Percentiles rank a stretch among this genome's conserved stretches.
Conservation (phyloP, 2,113 vertebrate species). For the Cavia porcellus region DNA sequence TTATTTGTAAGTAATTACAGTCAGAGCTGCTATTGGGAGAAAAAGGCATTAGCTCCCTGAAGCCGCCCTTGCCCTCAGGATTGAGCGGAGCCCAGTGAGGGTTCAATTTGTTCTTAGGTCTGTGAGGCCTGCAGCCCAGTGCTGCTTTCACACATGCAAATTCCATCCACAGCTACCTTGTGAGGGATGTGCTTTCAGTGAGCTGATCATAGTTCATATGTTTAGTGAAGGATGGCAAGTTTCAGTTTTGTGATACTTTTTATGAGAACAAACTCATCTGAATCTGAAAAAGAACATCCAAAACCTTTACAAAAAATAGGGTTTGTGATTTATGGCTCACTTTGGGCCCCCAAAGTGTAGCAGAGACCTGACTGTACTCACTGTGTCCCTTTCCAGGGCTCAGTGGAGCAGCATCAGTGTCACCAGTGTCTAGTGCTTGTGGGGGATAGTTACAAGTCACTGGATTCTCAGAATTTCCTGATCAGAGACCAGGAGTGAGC, state of each 20-base stretch:
- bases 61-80: not conserved
- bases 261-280: not conserved
- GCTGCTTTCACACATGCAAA: not conserved
- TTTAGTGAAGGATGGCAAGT: not conserved
- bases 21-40: not conserved
- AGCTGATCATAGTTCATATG: slow-evolving; percentile 13
- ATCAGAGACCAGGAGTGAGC: not conserved
- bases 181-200: not conserved
- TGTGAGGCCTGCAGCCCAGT: not conserved
- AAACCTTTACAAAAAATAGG: slow-evolving; percentile 3
- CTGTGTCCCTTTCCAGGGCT: not conserved
- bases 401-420: not conserved
- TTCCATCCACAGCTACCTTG: not conserved
- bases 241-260: slow-evolving; percentile 6
- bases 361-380: not conserved
- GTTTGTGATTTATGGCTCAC: not conserved
- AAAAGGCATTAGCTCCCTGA: not conserved
- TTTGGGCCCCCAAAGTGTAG: not conserved
- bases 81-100: not conserved
- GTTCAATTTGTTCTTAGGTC: not conserved
- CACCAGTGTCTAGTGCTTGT: slow-evolving; percentile 22
- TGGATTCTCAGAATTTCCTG: not conserved
- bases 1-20: slow-evolving; percentile 66
- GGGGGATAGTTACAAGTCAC: not conserved
- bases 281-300: not conserved